Base-by-base conservation (phyloP, 2,797 vertebrate species). In the Orestias chungarensis region DNA sequence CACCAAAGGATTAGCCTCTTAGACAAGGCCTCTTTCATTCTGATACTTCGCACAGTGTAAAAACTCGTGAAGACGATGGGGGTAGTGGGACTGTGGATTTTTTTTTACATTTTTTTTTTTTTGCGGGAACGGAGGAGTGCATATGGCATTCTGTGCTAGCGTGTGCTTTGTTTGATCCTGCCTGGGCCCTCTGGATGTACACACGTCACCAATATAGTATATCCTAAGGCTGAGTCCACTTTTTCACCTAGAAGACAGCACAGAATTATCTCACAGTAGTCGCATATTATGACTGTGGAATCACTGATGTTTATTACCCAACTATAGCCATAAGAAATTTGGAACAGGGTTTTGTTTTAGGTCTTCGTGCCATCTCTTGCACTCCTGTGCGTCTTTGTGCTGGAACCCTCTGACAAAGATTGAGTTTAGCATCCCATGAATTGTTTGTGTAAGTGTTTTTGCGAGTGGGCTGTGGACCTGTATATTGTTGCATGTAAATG, bases 1-100 rank as follows among this genome's bases (percentile, higher is more conserved):
- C 93, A 87, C 82, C 62, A 62, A 81, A 90, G 90, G 91, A 93
- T 93, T 93, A 92, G 85, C 70, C 79, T 87, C 80, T 82, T 84
- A 93, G 85, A 94, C 93, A 93, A 93, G 92, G 92, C 83, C 83
- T 92, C 91, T 93, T 94, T 95, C 90, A 92, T 94, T 92, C 83
- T 86, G 79, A 85, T 87, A 82, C 80, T 79, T 71, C 61, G 61
- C 74, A 68, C 62, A 83, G 76, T 25, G 69, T 78, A 79, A 81
- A 84, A 73, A 78, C 78, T 78, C 38, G 1, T 55, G 64, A 57
- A 74, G 73, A 84, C 71, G 73, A 64, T 72, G 79, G 74, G 64
- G 70, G 76, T 76, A 71, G 70, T 69, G 57, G 74, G 73, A 78
- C 68, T 25, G 14, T 76, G 83, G 1, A 46, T 90, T 89, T 78